Conservation (phyloP, 2,113 vertebrate genomes). For the Colistium nudipinnis region DNA sequence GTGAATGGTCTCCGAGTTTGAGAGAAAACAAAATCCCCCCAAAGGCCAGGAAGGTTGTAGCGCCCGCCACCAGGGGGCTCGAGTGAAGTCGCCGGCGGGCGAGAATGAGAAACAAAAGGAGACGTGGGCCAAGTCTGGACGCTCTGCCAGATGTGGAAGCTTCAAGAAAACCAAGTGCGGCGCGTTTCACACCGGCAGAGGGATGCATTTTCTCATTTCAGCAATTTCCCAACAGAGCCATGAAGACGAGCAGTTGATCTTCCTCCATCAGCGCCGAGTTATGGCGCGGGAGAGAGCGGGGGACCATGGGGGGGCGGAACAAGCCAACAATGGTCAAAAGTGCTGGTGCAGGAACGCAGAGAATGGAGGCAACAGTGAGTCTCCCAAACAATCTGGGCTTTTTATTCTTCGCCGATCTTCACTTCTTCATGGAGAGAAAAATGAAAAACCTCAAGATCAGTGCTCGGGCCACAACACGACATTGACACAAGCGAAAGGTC, state of each 20-base stretch:
- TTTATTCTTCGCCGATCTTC: conserved; percentile 53
- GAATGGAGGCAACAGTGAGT: background rate
- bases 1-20: no score
- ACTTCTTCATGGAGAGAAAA: conserved; percentile 5
- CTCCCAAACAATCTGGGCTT: conserved; percentile 49
- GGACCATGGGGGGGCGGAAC: conserved; percentile 24
- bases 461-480: no score
- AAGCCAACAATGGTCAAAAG: conserved; percentile 45
- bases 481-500: conserved; percentile 19
- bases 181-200: no score
- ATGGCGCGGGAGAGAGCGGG: background rate
- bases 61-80: conserved; percentile 10
- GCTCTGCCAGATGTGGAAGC: conserved; percentile 45
- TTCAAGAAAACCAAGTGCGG: no score
- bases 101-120: background rate
- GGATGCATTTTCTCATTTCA: background rate
- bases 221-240: no score
- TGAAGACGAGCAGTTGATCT: no score
- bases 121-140: conserved; percentile 42
- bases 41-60: conserved; percentile 20
- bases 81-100: conserved; percentile 24
- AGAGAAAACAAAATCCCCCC: conserved; percentile 21
- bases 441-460: no score
- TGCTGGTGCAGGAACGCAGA: background rate
- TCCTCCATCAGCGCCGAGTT: conserved; percentile 11